Base-by-base conservation (phyloP, 30 jellyfish, hydroid and myxozoan genomes). In the Pseudorhiza aurosa region DNA sequence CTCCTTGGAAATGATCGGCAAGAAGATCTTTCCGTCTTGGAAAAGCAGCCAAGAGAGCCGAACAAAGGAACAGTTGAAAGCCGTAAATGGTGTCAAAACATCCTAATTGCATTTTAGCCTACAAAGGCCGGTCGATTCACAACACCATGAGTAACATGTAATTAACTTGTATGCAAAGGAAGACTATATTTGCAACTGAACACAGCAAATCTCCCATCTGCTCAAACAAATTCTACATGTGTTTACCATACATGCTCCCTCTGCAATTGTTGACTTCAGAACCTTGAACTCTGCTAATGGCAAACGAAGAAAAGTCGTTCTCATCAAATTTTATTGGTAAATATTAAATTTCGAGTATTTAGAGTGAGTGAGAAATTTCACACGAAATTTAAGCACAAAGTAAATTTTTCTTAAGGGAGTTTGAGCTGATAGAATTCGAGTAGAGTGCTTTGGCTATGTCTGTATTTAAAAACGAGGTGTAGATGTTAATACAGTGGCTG, bases 141-240 rank as follows among this genome's bases (percentile, higher is more conserved):
- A n/a, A n/a, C n/a, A n/a, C n/a, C n/a, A n/a, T n/a, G 17, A 42
- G 17, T 64, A 46, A 31, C 36, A 45, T 46, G 28, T 70, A 70
- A 70, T 18, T 40, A 28, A 58, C 24, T 19, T 40, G 35, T 70
- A 25, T 70, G 31, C 71, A 26, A 33, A 70, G 83, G 18, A 21
- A 8, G 53, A 56, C 9, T 29, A 19, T 26, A 21, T 47, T 29
- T 70, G 32, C 83, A 70, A 45, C 27, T 71, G 10, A 35, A 26
- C 51, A 32, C 22, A 29, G 25, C 24, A 53, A 40, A 47, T 45
- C 60, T 70, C 57, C 17, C 83, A 70, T 36, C 83, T 70, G 83
- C 24, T 70, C 60, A 70, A 70, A 70, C 35, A 70, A 51, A 31
- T 5, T 17, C 35, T 32, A 44, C 30, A 45, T 29, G 42, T 29